Evolutionary conservation across 2,888 invertebrate genomes (phyloP).

Genomic region (Iselma pallidipennis): DNA sequence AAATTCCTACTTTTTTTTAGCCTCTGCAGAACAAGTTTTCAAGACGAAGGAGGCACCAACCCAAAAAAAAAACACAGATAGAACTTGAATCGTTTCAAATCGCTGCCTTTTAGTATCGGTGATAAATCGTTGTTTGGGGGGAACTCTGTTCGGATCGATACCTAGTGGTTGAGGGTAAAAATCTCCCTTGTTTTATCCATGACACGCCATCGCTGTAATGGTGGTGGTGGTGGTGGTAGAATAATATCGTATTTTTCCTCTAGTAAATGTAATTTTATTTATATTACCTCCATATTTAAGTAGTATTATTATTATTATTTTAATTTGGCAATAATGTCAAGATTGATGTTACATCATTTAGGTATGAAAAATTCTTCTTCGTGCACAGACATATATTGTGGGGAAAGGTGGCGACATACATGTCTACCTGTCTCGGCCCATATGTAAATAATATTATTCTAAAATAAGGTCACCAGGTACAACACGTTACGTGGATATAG

Average conservation of each 20-base stretch:
- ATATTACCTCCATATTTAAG: background rate
- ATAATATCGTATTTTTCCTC: background rate
- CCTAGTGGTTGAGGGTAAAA: background rate
- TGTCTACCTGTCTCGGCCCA: constrained; percentile 20
- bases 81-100: background rate
- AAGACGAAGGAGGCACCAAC: background rate
- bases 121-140: constrained; percentile 20
- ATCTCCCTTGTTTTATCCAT: background rate
- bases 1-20: background rate
- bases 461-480: constrained; percentile 1
- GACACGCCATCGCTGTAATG: background rate
- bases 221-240: too few species aligned
- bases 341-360: background rate
- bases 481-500: constrained; percentile 18
- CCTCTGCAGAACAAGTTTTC: background rate
- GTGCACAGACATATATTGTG: background rate
- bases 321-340: background rate
- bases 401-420: constrained; percentile 21
- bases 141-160: background rate
- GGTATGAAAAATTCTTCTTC: background rate
- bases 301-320: background rate
- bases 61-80: background rate
- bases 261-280: background rate
- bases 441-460: constrained; percentile 22
- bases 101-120: constrained; percentile 24